Percentiles rank a stretch among this genome's conserved stretches.
Conservation (phyloP, 1,140 invertebrate genomes). For the Atta cephalotes region DNA sequence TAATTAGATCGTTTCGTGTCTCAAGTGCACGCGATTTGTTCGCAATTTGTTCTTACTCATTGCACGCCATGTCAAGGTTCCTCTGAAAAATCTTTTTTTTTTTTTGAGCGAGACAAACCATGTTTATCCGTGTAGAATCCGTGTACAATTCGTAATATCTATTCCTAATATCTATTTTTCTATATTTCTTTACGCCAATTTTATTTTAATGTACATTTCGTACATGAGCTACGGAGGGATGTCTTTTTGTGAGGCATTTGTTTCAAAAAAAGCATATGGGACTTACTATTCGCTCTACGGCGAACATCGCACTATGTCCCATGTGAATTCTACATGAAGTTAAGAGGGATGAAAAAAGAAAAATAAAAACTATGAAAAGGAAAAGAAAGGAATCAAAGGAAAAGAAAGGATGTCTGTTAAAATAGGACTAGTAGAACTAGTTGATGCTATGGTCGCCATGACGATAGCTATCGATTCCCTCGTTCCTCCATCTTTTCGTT, state of each 20-base stretch:
- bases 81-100: not conserved
- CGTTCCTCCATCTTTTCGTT: slow-evolving; percentile 42
- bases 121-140: not conserved
- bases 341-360: not conserved
- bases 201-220: not conserved
- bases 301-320: not conserved
- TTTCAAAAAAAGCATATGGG: not conserved
- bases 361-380: not conserved
- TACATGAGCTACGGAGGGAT: not conserved
- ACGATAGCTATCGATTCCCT: slow-evolving; percentile 79
- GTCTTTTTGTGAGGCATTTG: not conserved
- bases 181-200: not conserved
- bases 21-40: slow-evolving; percentile 43
- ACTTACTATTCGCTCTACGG: not conserved
- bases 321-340: not conserved
- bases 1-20: slow-evolving; percentile 51
- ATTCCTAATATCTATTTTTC: not conserved
- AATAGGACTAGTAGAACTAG: slow-evolving; percentile 63
- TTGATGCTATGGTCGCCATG: slow-evolving; percentile 80
- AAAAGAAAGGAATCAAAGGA: slow-evolving; percentile 6
- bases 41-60: slow-evolving; percentile 39
- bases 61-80: slow-evolving; percentile 57
- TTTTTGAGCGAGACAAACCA: slow-evolving; percentile 15
- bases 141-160: not conserved
- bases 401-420: slow-evolving; percentile 1